Percentiles rank a stretch among this genome's conserved stretches.
These are phyloP conservation scores for Sipunculus nudus DNA, from an alignment of 2,888 invertebrate genomes.

Conservation along the genomic window DNA sequence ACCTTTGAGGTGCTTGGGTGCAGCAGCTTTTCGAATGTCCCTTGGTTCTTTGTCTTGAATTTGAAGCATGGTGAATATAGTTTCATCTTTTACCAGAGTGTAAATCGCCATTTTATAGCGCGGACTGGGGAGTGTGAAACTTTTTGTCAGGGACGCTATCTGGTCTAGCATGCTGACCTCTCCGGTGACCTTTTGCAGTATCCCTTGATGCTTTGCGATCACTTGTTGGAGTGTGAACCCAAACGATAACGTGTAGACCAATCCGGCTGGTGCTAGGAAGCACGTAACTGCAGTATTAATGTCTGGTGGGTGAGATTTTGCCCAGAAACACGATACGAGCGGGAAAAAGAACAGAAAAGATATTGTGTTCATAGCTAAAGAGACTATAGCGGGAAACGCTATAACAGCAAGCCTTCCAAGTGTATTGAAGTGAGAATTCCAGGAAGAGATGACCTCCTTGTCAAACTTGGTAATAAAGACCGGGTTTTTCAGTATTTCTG, in stretches of 20 bases:
- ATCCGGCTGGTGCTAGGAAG: slow-evolving; percentile 48
- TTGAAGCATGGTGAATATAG: slow-evolving; percentile 48
- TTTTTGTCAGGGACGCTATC: slow-evolving; percentile 45
- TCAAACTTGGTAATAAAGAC: too few relatives aligned
- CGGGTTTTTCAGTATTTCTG: too few relatives aligned
- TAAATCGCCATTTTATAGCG: slow-evolving; percentile 30
- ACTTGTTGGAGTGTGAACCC: slow-evolving; percentile 52
- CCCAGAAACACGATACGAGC: too few relatives aligned
- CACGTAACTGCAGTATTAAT: slow-evolving; percentile 32
- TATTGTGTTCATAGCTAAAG: too few relatives aligned
- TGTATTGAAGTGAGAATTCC: too few relatives aligned
- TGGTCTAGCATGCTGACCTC: slow-evolving; percentile 50
- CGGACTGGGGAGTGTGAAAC: slow-evolving; percentile 28
- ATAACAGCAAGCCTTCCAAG: too few relatives aligned
- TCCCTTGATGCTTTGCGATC: slow-evolving; percentile 44
- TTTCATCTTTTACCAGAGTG: slow-evolving; percentile 42
- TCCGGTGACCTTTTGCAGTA: slow-evolving; percentile 44
- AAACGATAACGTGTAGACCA: slow-evolving; percentile 54
- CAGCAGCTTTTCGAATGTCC: slow-evolving; percentile 30
- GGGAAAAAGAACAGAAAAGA: too few relatives aligned
- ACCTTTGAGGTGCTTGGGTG: too few relatives aligned
- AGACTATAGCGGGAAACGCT: too few relatives aligned
- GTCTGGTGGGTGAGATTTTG: too few relatives aligned
- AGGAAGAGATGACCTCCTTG: too few relatives aligned
- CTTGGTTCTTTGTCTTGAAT: slow-evolving; percentile 36